Base-by-base conservation (phyloP, 2,888 invertebrate genomes). In the Zootermopsis nevadensis region DNA sequence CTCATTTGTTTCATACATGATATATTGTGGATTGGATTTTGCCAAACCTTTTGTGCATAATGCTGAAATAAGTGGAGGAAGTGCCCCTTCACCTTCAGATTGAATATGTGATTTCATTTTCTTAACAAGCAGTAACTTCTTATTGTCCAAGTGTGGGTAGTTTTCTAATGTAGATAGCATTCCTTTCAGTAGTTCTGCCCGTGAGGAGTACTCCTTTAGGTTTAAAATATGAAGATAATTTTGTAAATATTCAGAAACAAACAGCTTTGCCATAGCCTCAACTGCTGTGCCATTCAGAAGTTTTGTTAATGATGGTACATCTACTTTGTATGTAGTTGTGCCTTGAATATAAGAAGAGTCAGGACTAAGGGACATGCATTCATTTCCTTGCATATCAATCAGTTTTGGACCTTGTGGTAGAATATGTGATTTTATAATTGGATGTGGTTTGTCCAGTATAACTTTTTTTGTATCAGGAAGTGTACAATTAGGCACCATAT, bases 401-500 rank as follows among this genome's bases (percentile, higher is more conserved):
- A 74, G 38, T 74, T 74, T 74, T 38, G 74, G 74, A 8, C 74
- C 74, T 74, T 38, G 35, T 35, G 38, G 10, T n/a, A 42, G n/a
- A 38, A n/a, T 2, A 15, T 12, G 7, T 22, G n/a, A 24, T 38
- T 35, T 24, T 10, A 10, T 24, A 22, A 74, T n/a, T 38, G 35
- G 2, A 60, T 60, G 6, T 27, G 60, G n/a, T 27, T 60, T 12
- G 0, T n/a, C 60, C n/a, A 12, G 10, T 60, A n/a, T 8, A 22
- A 53, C 60, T 1, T 66, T 66, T 19, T 27, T 31, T 12, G 31
- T 30, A 31, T 66, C 27, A n/a, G 27, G 66, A 6, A 79, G 27
- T 55, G 38, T 0, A n/a, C 79, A 79, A 15, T 66, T 66, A 24
- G 66, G 66, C 24, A 19, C 66, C 12, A 79, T 15, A 8, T 79